Evolutionary conservation across 2,888 invertebrate species (phyloP), one percentile per base, ranked within the genome.

Genomic region (Platynereis dumerilii): DNA sequence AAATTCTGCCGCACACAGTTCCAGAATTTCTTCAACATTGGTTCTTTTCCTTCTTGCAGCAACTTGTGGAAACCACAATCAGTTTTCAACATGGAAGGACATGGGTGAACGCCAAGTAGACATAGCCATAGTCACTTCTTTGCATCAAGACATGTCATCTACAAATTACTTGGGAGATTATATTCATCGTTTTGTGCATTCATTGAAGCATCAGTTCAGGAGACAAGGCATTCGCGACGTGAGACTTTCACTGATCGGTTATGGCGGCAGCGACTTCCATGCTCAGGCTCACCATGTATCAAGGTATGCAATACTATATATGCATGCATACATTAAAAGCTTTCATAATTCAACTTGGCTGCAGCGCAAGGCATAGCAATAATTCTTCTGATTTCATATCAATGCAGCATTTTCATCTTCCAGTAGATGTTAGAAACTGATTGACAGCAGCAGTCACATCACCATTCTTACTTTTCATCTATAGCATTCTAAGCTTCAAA

Each of bases 231-330:
- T 20, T n/a, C 3, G 22, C 3, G 48, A 48, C n/a, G 48, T 48
- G 7, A 48, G n/a, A n/a, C 3, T 20, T 5, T n/a, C 20, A n/a
- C 48, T 48, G 10, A 22, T 48, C 7, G 48, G 48, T 20, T 48
- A 48, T 48, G 48, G 48, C n/a, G 48, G 48, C 48, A 5, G 17
- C 3, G 48, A n/a, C 48, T n/a, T 48, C 48, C 48, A 48, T 48
- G 5, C n/a, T n/a, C 22, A n/a, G 7, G 10, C 48, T 5, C 48
- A 48, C 48, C 22, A n/a, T 20, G 3, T 20, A 5, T 10, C 5
- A 3, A 22, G 48, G 48, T 48, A n/a, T 20, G 42, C 17, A 17
- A 10, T 17, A 42, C 17, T n/a, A n/a, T n/a, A n/a, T n/a, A n/a
- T n/a, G n/a, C n/a, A n/a, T n/a, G n/a, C n/a, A n/a, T n/a, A n/a